Evolutionary conservation across 2,888 invertebrate species (phyloP), one percentile per base, ranked within the genome.

Genomic region (Drosophila suboccidentalis): DNA sequence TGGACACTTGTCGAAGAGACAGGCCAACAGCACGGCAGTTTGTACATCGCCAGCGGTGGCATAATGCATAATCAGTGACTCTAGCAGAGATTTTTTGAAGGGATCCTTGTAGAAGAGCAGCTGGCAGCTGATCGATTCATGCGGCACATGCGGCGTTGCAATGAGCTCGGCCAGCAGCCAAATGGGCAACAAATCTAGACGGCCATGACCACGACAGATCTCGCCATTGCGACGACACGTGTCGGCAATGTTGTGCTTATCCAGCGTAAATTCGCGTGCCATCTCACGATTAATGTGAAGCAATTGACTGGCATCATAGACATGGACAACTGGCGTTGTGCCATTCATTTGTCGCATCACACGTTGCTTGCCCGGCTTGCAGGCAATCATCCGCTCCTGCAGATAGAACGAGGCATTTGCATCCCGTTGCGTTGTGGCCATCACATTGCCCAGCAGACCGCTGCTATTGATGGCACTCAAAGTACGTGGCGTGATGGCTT

Each of bases 1-100:
- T 44, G 94, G 94, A 81, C 94, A 95, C 63, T 95, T 94, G 67
- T 96, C 96, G 92, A 98, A 98, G 1, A 97, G 95, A 91, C 98
- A 98, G 72, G 97, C 96, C 64, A 98, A 91, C 96, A 98, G 97
- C 1, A 98, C 98, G 4, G 98, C 97, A 92, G 97, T 98, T 93
- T 99, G 99, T 15, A 98, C 94, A 92, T 98, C 98, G 6, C 95
- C 95, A 58, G 96, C 94, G 78, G 94, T 94, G 0, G 97, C 97
- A 91, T 96, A 97, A 92, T 97, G 96, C 50, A 95, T 94, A 89
- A 97, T 97, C 91, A 98, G 93, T 2, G 97, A 96, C 90, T 98
- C 96, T 75, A 98, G 94, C 82, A 98, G 93, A 84, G 95, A 95
- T 90, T 96, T 95, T 74, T 98, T 98, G 82, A 98, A 97, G 0